A percentile compares a stretch with the other conserved stretches of the same genome.
Conservation (phyloP, 1,140 invertebrate genomes). For the Samia ricini region DNA sequence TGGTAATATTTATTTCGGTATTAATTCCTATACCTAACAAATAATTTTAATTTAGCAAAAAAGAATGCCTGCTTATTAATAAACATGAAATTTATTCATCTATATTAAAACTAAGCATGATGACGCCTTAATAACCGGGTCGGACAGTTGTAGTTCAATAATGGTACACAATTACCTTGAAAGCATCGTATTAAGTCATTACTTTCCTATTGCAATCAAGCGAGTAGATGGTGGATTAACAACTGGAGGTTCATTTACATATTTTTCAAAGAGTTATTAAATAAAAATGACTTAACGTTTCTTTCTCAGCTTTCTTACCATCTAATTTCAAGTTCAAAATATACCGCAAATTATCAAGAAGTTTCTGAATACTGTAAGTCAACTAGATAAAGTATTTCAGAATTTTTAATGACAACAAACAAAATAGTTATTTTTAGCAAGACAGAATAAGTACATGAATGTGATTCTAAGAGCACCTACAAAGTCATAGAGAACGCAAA, state of each 20-base stretch:
- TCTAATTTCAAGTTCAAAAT: background rate
- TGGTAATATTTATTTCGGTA: too few species aligned
- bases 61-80: background rate
- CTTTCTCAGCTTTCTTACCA: background rate
- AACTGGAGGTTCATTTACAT: background rate
- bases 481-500: constrained; percentile 23
- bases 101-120: constrained; percentile 23
- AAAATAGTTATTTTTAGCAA: too few species aligned
- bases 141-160: constrained; percentile 35
- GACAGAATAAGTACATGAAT: background rate
- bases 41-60: background rate
- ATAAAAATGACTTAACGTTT: background rate
- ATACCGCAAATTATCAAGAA: background rate
- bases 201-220: constrained; percentile 39
- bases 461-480: background rate
- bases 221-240: background rate
- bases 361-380: too few species aligned
- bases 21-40: background rate
- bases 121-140: constrained; percentile 40
- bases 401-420: too few species aligned
- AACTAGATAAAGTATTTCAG: too few species aligned
- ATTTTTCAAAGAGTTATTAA: constrained; percentile 1
- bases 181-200: constrained; percentile 65
- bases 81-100: background rate
- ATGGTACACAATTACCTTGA: constrained; percentile 47